Conservation (phyloP, 2,113 vertebrate species). For the Hydrochoerus hydrochaeris region DNA sequence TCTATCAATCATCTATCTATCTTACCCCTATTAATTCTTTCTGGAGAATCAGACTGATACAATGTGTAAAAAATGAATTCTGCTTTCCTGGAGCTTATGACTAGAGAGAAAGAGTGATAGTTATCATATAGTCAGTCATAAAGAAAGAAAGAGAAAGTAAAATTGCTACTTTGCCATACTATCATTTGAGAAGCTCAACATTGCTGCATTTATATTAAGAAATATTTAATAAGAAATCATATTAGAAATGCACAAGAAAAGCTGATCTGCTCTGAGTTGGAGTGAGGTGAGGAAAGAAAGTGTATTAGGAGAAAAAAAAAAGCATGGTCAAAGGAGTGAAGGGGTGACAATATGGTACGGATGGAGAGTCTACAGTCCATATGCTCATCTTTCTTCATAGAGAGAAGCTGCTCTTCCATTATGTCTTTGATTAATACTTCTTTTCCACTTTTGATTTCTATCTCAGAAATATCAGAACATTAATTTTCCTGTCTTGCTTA, state of each 20-base stretch:
- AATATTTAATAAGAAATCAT: neutral
- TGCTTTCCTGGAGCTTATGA: neutral
- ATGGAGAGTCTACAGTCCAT: neutral
- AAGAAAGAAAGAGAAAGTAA: neutral
- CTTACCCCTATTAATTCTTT: neutral
- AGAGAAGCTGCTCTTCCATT: neutral
- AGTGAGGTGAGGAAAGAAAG: neutral
- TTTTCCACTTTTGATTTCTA: neutral
- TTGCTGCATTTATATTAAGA: neutral
- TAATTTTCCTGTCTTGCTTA: neutral
- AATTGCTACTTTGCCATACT: neutral
- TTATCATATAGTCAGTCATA: neutral
- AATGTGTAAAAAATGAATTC: neutral
- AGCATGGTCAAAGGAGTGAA: neutral
- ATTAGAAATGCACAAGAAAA: neutral
- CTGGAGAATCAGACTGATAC: neutral
- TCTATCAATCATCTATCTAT: no score
- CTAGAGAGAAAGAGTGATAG: neutral
- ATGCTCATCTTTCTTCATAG: neutral
- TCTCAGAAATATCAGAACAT: neutral
- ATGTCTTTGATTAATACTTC: neutral
- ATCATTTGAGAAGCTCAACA: neutral
- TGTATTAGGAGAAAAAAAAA: neutral
- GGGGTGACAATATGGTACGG: neutral
- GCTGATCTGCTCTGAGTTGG: neutral